phyloP scores from a whole-genome alignment of 2,113 vertebrate genomes.

The Prinia subflava region DNA sequence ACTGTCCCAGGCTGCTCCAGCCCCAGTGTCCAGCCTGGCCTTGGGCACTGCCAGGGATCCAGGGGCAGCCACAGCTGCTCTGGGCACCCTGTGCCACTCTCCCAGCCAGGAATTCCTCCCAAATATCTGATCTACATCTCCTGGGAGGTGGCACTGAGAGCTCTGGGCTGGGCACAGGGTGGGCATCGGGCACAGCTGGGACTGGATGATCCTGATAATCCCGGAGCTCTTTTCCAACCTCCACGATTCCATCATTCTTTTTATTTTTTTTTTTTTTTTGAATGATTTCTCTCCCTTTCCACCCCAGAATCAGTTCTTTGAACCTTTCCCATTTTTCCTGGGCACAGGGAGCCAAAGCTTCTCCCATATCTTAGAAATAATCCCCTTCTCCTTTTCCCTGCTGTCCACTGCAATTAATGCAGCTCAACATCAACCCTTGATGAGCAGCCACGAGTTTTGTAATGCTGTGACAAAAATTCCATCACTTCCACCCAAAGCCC shows the following conservation, averaged over 20 bases:
- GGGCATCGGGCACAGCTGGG: too few species aligned
- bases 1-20: accelerated
- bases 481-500: not conserved
- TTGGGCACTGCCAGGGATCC: not conserved
- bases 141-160: too few species aligned
- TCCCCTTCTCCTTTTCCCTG: not conserved
- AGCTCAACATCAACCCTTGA: not conserved
- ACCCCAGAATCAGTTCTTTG: not conserved
- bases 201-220: accelerated
- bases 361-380: not conserved
- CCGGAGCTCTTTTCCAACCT: not conserved
- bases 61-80: not conserved
- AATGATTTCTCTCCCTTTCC: not conserved
- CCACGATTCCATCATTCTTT: accelerated
- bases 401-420: not conserved
- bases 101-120: too few species aligned
- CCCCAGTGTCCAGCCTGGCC: accelerated
- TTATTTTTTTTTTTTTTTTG: too few species aligned
- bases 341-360: not conserved
- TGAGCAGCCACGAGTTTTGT: not conserved
- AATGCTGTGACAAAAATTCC: not conserved
- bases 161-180: too few species aligned
- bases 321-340: not conserved
- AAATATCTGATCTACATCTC: too few species aligned
- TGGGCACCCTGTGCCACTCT: too few species aligned